Evolutionary conservation across 2,113 vertebrate species (phyloP).

Genomic region (Semicossyphus pulcher): DNA sequence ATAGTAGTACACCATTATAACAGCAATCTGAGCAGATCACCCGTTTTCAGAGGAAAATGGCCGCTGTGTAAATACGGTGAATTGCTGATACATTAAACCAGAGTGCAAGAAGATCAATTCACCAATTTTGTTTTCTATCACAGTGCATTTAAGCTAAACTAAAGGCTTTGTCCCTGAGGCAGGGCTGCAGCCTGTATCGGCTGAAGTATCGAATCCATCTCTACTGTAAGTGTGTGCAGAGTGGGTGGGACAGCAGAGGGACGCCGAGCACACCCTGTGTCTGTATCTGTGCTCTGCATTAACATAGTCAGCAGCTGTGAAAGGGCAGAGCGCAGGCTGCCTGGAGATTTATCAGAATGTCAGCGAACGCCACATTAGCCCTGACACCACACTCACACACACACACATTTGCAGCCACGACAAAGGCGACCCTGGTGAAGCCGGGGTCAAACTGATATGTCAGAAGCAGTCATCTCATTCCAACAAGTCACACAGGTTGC

Average conservation of each 20-base stretch:
- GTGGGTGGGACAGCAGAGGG: neutral
- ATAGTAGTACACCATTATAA: no score
- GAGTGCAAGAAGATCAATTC: neutral
- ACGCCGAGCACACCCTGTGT: slow-evolving; percentile 31
- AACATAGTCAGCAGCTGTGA: slow-evolving; percentile 73
- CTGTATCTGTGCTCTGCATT: slow-evolving; percentile 61
- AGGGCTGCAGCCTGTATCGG: neutral
- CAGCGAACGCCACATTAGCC: slow-evolving; percentile 52
- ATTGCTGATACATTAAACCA: slow-evolving; percentile 5
- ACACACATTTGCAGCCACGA: slow-evolving; percentile 9
- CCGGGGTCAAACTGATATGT: slow-evolving; percentile 64
- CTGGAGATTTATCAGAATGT: slow-evolving; percentile 69
- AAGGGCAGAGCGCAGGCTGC: slow-evolving; percentile 61
- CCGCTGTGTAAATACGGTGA: neutral
- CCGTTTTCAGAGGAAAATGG: neutral
- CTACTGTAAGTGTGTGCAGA: slow-evolving; percentile 18
- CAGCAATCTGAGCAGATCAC: no score
- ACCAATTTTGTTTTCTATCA: neutral
- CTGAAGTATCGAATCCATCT: slow-evolving; percentile 34
- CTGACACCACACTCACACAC: slow-evolving; percentile 18
- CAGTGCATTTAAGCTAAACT: slow-evolving; percentile 23
- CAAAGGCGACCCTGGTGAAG: slow-evolving; percentile 17
- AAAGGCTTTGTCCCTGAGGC: slow-evolving; percentile 6
- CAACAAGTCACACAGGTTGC: neutral
- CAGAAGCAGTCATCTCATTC: slow-evolving; percentile 44